A percentile compares a stretch with the other conserved stretches of the same genome.
phyloP scores from a whole-genome alignment of 2,797 vertebrate genomes.

The Helostoma temminkii region DNA sequence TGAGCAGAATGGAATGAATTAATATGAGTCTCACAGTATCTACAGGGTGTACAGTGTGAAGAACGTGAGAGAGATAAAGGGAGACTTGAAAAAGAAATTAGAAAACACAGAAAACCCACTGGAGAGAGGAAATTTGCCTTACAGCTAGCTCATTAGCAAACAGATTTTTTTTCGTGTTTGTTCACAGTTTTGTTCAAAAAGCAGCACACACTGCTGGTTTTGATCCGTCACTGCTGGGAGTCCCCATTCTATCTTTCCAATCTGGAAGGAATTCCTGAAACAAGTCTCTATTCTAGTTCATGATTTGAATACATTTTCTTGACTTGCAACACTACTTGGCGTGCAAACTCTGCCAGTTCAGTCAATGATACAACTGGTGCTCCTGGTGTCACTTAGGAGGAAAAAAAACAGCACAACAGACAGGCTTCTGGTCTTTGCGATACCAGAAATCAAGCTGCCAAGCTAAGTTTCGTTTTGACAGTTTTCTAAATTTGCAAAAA shows the following conservation, averaged over 20 bases:
- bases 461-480: neutral
- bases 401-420: too few relatives aligned
- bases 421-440: constrained; percentile 2
- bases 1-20: constrained; percentile 6
- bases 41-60: neutral
- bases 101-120: constrained; percentile 1
- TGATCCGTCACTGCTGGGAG: constrained; percentile 32
- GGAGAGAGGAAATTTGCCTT: constrained; percentile 12
- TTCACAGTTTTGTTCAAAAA: constrained; percentile 45
- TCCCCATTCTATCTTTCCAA: constrained; percentile 9
- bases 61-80: neutral
- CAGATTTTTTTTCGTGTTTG: constrained; percentile 30
- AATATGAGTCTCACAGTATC: constrained; percentile 1
- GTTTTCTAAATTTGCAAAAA: neutral
- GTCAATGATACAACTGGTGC: neutral
- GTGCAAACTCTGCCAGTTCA: neutral
- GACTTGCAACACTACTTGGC: neutral
- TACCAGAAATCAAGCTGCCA: constrained; percentile 2
- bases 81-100: neutral
- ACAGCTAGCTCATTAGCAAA: constrained; percentile 26
- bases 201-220: constrained; percentile 36
- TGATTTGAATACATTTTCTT: constrained; percentile 5
- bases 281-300: constrained; percentile 19
- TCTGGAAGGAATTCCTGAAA: constrained; percentile 20
- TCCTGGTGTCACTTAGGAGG: too few relatives aligned